Base-by-base conservation (phyloP, 2,797 vertebrate species). In the Sebastes elongatus region DNA sequence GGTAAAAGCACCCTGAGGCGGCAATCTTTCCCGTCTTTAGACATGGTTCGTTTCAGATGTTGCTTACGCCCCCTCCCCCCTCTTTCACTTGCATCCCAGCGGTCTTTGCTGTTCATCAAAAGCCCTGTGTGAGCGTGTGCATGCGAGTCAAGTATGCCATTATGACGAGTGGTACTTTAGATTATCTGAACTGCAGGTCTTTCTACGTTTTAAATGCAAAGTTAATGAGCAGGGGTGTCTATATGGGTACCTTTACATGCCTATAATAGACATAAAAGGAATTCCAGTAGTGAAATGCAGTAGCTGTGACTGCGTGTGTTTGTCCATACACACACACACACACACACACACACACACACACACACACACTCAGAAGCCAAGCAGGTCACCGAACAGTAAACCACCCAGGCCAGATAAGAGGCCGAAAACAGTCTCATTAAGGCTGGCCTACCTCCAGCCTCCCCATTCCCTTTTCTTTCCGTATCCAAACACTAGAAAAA, bases 1-100 rank as follows among this genome's bases (percentile, higher is more conserved):
- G 35, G 49, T 89, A 86, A 93, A 92, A 93, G 88, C 89, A 80
- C 69, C 90, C 85, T 0, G 74, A 73, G 86, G 92, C 67, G 2
- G 5, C 27, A 62, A 64, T 67, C 84, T 73, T 75, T 79, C 77
- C 68, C 52, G 2, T 88, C 81, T 78, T 83, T 88, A 59, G 68
- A 77, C 70, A 69, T 78, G 82, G 75, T 78, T 88, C 3, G 4
- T 86, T 90, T 89, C 69, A 80, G 65, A 82, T 4, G 64, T 42
- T 72, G 74, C 57, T 46, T 22, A 16, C 20, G 9, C 66, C 60
- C 72, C 76, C 32, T 57, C 33, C 65, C 70, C 76, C 76, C 73
- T 33, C 53, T 76, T 76, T 56, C 46, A 66, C 56, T 57, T 28
- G 56, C 27, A 25, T 60, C 56, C 53, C 76, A 62, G 68, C 33